phyloP scores from a whole-genome alignment of 1,140 invertebrate genomes.

The Bombus huntii region DNA sequence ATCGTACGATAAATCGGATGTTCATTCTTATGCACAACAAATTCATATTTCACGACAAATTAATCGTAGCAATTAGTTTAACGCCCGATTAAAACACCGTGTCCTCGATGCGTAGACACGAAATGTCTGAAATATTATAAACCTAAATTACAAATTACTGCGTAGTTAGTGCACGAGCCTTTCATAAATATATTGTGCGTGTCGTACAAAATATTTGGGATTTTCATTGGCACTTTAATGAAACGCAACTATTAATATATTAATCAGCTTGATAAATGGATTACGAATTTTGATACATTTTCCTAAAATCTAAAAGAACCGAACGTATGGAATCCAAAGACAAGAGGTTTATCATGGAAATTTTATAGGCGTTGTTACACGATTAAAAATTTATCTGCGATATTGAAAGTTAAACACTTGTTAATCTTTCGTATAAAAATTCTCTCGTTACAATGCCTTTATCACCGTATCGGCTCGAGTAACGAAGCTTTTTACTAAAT shows the following conservation, averaged over 20 bases:
- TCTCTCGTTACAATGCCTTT: too few relatives aligned
- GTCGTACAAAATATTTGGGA: background rate
- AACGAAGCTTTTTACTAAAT: background rate
- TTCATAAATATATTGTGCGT: background rate
- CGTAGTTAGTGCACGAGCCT: background rate
- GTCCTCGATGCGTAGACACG: background rate
- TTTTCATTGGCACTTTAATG: background rate
- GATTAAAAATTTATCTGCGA: too few relatives aligned
- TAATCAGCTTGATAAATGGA: too few relatives aligned
- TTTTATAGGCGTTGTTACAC: too few relatives aligned
- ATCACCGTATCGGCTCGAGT: background rate
- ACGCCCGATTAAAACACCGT: conserved; percentile 19
- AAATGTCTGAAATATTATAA: background rate
- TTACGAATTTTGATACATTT: background rate
- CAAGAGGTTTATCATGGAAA: too few relatives aligned
- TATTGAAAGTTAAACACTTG: too few relatives aligned
- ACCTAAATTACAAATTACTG: background rate
- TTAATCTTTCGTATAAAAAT: too few relatives aligned
- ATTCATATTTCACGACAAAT: conserved; percentile 40
- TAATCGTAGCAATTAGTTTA: conserved; percentile 47
- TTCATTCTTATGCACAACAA: conserved; percentile 49
- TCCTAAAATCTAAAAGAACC: too few relatives aligned
- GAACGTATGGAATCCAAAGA: too few relatives aligned
- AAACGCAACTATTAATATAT: background rate
- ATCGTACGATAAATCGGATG: conserved; percentile 45